Percentiles rank a stretch among this genome's conserved stretches.
Evolutionary conservation across 1,140 invertebrate species (phyloP).

Genomic region (Phocides pigmalion): DNA sequence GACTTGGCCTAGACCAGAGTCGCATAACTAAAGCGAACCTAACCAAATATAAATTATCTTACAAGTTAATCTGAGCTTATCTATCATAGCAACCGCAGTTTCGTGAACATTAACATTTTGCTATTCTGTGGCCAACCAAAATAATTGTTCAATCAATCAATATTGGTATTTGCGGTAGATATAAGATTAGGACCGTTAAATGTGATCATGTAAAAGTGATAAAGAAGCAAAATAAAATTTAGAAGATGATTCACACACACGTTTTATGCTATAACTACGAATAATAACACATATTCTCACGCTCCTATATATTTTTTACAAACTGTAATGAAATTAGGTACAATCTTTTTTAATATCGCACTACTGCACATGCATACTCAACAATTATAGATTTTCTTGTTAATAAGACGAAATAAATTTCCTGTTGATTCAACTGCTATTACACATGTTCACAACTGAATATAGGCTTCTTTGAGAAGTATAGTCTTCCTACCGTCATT

Average conservation of each 20-base stretch:
- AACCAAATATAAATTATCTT: conserved; percentile 31
- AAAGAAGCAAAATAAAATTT: not conserved
- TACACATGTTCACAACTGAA: too few relatives aligned
- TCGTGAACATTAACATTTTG: conserved; percentile 8
- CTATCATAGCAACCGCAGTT: conserved; percentile 14
- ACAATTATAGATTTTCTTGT: too few relatives aligned
- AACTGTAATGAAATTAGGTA: too few relatives aligned
- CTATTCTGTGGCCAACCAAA: conserved; percentile 1
- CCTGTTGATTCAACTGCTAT: too few relatives aligned
- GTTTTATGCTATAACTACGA: too few relatives aligned
- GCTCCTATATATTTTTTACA: too few relatives aligned
- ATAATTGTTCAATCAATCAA: not conserved
- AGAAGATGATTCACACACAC: not conserved
- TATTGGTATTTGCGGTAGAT: conserved; percentile 1
- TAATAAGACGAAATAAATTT: too few relatives aligned
- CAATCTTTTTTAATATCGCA: too few relatives aligned
- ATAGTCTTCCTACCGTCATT: too few relatives aligned
- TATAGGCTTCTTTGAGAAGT: too few relatives aligned
- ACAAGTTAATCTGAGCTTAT: conserved; percentile 29
- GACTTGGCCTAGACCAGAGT: conserved; percentile 14
- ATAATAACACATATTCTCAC: too few relatives aligned
- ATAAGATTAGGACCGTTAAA: not conserved
- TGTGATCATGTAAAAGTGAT: not conserved
- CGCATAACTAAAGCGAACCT: conserved; percentile 15
- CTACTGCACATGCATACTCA: too few relatives aligned